Base-by-base conservation (phyloP, 2,888 invertebrate species). In the Callyntrura sp. region DNA sequence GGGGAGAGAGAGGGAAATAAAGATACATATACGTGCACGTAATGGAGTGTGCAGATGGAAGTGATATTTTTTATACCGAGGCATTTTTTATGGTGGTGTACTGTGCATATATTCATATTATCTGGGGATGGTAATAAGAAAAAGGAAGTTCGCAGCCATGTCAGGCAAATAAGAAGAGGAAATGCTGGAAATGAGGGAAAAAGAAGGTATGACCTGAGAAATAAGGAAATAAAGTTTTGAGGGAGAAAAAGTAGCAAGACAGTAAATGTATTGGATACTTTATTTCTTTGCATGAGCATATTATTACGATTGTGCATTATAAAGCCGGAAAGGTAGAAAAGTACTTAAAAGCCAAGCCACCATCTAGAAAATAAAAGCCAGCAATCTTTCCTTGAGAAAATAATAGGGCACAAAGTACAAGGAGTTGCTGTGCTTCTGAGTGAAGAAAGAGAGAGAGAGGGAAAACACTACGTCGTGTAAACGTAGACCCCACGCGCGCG, bases 341-440 rank as follows among this genome's bases (percentile, higher is more conserved):
- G 83, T 88, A 88, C 70, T 88, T 88, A 88, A 88, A 88, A 88
- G 88, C 88, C 82, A 83, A 57, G 51, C 78, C 78, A 78, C 78
- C 78, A 70, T 85, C 70, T n/a, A 57, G 55, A 25, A 76, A 25
- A 78, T 55, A 51, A 78, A 78, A 55, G 17, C 57, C 17, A 57
- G 57, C 17, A 57, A 17, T 51, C 12, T 35, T 20, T 68, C 14
- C 83, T 28, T 11, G 11, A 45, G 11, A 45, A 45, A 65, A 83
- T 83, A 83, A 70, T 83, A 43, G n/a, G n/a, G n/a, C n/a, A n/a
- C n/a, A n/a, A n/a, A n/a, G n/a, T n/a, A n/a, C n/a, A n/a, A n/a
- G n/a, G n/a, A n/a, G n/a, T n/a, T n/a, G n/a, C n/a, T n/a, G n/a
- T n/a, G n/a, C n/a, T n/a, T n/a, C n/a, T n/a, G n/a, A n/a, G n/a